Conservation (phyloP, 2,888 invertebrate genomes). For the Acanthosepion lycidas region DNA sequence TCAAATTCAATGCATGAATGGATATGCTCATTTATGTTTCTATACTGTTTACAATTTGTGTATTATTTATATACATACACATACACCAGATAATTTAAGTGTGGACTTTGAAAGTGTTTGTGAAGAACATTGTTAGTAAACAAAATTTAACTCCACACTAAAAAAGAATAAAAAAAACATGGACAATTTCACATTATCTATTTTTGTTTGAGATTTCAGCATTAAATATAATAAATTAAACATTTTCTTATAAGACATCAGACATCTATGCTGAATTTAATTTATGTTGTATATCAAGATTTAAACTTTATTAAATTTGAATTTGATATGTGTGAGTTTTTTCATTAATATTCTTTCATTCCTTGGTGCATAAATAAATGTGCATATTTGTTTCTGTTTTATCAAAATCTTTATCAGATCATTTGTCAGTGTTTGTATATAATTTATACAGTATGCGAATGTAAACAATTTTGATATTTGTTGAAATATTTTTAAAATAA, state of each 20-base stretch:
- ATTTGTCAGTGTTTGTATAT: too few species aligned
- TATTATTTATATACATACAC: not conserved
- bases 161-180: not conserved
- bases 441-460: too few species aligned
- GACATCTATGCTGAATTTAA: not conserved
- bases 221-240: not conserved
- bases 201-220: not conserved
- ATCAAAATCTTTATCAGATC: too few species aligned
- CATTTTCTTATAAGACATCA: not conserved
- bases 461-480: not conserved
- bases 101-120: not conserved
- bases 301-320: not conserved
- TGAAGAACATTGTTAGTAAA: not conserved
- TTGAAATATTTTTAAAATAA: not conserved
- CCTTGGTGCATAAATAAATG: too few species aligned
- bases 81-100: not conserved
- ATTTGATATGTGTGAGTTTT: not conserved
- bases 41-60: not conserved
- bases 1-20: not conserved
- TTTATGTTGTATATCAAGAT: not conserved
- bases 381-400: too few species aligned
- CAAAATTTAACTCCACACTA: not conserved
- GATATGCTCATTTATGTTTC: not conserved
- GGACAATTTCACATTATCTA: not conserved
- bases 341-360: not conserved